Conservation (phyloP, 2,797 vertebrate genomes). For the Melanotaenia trifasciata region DNA sequence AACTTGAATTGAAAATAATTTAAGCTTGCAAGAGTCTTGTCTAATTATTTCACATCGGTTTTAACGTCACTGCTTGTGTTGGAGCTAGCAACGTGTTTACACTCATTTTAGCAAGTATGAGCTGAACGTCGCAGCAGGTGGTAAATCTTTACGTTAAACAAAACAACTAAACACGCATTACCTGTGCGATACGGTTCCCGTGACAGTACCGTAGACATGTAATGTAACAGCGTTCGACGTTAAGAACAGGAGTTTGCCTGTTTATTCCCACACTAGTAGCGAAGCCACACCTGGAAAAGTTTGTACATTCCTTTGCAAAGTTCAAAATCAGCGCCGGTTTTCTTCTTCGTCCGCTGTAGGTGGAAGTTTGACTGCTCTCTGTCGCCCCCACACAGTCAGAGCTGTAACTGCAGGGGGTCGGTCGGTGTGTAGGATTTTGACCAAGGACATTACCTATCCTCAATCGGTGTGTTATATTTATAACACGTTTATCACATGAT, state of each 20-base stretch:
- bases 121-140: neutral
- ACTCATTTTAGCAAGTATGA: neutral
- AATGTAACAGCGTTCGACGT: neutral
- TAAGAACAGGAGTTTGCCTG: neutral
- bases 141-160: neutral
- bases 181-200: conserved; percentile 12
- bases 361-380: conserved; percentile 10
- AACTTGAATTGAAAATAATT: neutral
- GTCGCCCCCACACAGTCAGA: conserved; percentile 21
- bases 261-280: neutral
- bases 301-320: conserved; percentile 49
- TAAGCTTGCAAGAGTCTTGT: neutral
- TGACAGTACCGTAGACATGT: conserved; percentile 2
- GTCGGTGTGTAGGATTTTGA: neutral
- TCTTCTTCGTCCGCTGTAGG: conserved; percentile 49
- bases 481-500: neutral
- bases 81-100: conserved; percentile 7
- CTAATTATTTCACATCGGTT: neutral
- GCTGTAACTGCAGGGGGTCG: conserved; percentile 40
- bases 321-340: conserved; percentile 80
- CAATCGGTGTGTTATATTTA: neutral
- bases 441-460: neutral
- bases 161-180: conserved; percentile 9
- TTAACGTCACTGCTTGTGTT: neutral
- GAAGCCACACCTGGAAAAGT: conserved; percentile 61